Evolutionary conservation across 1,140 invertebrate species (phyloP).

Genomic region (Heliconius eleuchia): DNA sequence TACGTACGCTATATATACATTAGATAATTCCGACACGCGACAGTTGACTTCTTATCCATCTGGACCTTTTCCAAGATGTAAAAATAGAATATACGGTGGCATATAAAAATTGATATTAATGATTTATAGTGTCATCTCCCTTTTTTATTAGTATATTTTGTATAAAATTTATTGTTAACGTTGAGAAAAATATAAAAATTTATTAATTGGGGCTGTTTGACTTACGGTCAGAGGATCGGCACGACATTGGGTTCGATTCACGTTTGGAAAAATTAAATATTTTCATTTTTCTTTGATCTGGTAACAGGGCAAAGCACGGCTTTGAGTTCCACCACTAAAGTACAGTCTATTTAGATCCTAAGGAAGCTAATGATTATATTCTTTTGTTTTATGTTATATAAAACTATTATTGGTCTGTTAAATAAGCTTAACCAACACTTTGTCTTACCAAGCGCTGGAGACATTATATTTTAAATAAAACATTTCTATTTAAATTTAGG

Average conservation of each 20-base stretch:
- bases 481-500: slow-evolving; percentile 14
- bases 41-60: slow-evolving; percentile 28
- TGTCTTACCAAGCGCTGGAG: too few species aligned
- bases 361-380: too few species aligned
- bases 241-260: background rate
- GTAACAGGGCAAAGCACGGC: background rate
- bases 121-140: slow-evolving; percentile 25
- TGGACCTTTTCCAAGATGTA: slow-evolving; percentile 33
- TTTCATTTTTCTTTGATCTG: background rate
- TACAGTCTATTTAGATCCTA: too few species aligned
- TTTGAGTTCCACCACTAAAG: background rate
- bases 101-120: slow-evolving; percentile 35
- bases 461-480: slow-evolving; percentile 3
- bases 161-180: background rate
- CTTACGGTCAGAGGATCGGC: too few species aligned
- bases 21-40: slow-evolving; percentile 32
- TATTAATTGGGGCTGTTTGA: background rate
- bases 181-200: background rate
- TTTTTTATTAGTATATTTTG: background rate
- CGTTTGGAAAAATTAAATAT: background rate
- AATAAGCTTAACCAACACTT: too few species aligned
- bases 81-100: slow-evolving; percentile 33
- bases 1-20: background rate
- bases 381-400: too few species aligned
- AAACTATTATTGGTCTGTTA: too few species aligned